Evolutionary conservation across 2,888 invertebrate genomes (phyloP).

Genomic region (Dicranocentrus wangi): DNA sequence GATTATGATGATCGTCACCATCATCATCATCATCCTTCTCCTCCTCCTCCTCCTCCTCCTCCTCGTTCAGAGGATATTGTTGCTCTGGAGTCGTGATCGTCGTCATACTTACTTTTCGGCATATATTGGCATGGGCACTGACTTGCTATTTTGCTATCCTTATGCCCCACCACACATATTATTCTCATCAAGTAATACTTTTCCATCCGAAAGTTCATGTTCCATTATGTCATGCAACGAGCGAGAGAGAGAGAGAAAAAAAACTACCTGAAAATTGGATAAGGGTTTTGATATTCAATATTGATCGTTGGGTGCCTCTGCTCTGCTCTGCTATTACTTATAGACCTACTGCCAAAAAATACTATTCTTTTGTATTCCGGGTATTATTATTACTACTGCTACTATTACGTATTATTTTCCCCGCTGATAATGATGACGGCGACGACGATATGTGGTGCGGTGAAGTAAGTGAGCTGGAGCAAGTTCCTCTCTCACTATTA

Average conservation of each 20-base stretch:
- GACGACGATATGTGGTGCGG: neutral
- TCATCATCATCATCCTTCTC: slow-evolving; percentile 4
- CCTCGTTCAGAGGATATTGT: neutral
- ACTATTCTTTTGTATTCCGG: neutral
- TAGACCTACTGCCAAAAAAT: neutral
- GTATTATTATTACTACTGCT: neutral
- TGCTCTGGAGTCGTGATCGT: too few species aligned
- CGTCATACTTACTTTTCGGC: too few species aligned
- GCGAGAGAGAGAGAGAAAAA: neutral
- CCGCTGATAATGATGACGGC: neutral
- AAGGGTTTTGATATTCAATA: slow-evolving; percentile 16
- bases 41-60: neutral
- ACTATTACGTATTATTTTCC: neutral
- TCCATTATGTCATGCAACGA: neutral
- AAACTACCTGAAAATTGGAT: slow-evolving; percentile 1
- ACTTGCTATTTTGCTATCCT: slow-evolving; percentile 2
- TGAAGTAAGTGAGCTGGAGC: slow-evolving; percentile 7
- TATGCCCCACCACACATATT: neutral
- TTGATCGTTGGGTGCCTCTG: slow-evolving; percentile 5
- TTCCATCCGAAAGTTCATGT: too few species aligned
- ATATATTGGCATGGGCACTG: neutral
- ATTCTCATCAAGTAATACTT: too few species aligned
- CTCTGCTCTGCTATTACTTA: neutral
- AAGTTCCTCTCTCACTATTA: neutral
- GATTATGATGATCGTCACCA: slow-evolving; percentile 44